A percentile compares a stretch with the other conserved stretches of the same genome.
Conservation (phyloP, 2,888 invertebrate species). For the Eristalis arbustorum region DNA sequence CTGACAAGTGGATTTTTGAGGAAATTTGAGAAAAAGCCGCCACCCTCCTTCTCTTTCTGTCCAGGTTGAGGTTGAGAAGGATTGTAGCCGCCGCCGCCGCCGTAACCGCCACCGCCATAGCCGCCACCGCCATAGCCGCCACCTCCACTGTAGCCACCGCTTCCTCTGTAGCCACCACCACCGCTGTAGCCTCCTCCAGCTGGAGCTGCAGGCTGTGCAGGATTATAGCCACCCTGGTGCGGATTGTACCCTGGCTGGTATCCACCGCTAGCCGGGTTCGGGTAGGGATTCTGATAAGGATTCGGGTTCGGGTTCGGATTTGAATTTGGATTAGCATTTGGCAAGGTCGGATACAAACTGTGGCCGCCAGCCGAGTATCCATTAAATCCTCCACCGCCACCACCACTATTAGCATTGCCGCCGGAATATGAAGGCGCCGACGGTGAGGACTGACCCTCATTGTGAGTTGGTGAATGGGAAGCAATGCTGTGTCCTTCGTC, state of each 20-base stretch:
- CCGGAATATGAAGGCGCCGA: conserved; percentile 72
- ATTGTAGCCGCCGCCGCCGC: conserved; percentile 71
- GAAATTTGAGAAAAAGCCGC: conserved; percentile 78
- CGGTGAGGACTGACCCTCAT: conserved; percentile 74
- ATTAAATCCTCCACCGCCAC: conserved; percentile 76
- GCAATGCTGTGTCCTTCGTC: conserved; percentile 44
- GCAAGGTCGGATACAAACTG: conserved; percentile 77
- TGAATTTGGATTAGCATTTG: conserved; percentile 71
- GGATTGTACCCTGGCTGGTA: conserved; percentile 74
- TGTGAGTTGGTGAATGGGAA: conserved; percentile 71
- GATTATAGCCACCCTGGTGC: conserved; percentile 75
- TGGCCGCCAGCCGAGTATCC: conserved; percentile 79
- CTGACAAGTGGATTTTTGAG: conserved; percentile 78
- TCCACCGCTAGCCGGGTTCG: conserved; percentile 72
- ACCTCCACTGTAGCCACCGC: conserved; percentile 27
- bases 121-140: conserved; percentile 71
- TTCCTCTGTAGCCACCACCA: conserved; percentile 28
- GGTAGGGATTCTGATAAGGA: conserved; percentile 56
- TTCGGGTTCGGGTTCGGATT: conserved; percentile 42
- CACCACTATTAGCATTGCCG: conserved; percentile 71
- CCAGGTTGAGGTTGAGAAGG: conserved; percentile 72
- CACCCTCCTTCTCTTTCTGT: conserved; percentile 77
- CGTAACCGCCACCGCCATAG: conserved; percentile 60
- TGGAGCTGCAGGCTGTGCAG: conserved; percentile 71
- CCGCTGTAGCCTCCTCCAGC: conserved; percentile 72